These are phyloP conservation scores for Callimorpha dominula DNA, from an alignment of 2,888 invertebrate genomes.

Conservation along the genomic window DNA sequence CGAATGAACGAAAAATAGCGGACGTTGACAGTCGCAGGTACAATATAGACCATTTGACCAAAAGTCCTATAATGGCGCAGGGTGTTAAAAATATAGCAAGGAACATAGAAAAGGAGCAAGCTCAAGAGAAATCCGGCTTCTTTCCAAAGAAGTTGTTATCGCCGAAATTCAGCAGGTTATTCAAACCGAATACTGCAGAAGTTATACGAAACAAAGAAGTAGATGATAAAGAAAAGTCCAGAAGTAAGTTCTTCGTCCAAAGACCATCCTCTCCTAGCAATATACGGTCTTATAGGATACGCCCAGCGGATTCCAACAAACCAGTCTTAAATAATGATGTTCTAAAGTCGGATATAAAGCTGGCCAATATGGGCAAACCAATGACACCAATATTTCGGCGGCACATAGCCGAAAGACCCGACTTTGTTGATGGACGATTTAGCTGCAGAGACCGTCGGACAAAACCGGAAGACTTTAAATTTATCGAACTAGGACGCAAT, in stretches of 20 bases:
- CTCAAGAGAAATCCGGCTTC: slow-evolving; percentile 68
- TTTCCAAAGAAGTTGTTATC: slow-evolving; percentile 78
- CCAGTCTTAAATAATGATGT: slow-evolving; percentile 59
- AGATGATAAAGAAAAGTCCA: slow-evolving; percentile 70
- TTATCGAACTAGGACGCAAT: slow-evolving; percentile 68
- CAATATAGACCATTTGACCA: slow-evolving; percentile 69
- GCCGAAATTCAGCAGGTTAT: slow-evolving; percentile 78
- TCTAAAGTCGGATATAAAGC: slow-evolving; percentile 73
- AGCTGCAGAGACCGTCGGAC: slow-evolving; percentile 72
- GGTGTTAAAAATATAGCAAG: slow-evolving; percentile 68
- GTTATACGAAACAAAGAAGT: slow-evolving; percentile 61
- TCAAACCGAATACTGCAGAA: slow-evolving; percentile 72
- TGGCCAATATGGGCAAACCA: slow-evolving; percentile 79
- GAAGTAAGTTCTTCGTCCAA: slow-evolving; percentile 80
- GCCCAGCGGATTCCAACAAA: slow-evolving; percentile 59
- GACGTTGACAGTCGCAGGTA: slow-evolving; percentile 67
- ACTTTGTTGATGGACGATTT: slow-evolving; percentile 74
- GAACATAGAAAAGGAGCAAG: slow-evolving; percentile 56
- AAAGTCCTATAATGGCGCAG: slow-evolving; percentile 62
- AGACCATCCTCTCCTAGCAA: slow-evolving; percentile 69
- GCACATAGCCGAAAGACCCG: slow-evolving; percentile 67
- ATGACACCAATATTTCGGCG: slow-evolving; percentile 82
- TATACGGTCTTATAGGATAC: slow-evolving; percentile 67
- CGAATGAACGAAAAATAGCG: slow-evolving; percentile 61
- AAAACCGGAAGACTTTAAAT: slow-evolving; percentile 59